phyloP scores from a whole-genome alignment of 2,888 invertebrate species.

The Tipula unca region DNA sequence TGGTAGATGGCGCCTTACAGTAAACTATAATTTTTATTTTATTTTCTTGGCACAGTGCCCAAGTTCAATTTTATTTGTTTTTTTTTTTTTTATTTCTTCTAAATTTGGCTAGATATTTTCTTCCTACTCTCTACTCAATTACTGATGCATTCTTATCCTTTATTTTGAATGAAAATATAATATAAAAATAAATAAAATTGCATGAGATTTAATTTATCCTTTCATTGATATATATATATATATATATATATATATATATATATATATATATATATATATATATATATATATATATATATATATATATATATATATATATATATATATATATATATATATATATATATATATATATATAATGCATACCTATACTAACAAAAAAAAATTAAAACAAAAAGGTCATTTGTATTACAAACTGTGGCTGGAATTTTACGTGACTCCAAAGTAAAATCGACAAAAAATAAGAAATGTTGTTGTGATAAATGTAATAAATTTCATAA shows the following conservation, averaged over 20 bases:
- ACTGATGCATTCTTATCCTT: neutral
- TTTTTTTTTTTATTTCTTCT: neutral
- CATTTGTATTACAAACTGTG: slow-evolving; percentile 50
- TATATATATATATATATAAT: too few relatives aligned
- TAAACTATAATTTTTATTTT: neutral
- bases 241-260: neutral
- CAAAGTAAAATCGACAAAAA: neutral
- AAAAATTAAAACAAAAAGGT: slow-evolving; percentile 36
- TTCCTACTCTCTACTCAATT: neutral
- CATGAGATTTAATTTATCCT: neutral
- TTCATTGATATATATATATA: neutral
- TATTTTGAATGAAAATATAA: neutral
- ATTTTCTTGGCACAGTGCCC: neutral
- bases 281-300: too few relatives aligned
- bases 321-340: too few relatives aligned
- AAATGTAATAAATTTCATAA: neutral
- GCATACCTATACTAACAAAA: neutral
- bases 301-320: too few relatives aligned
- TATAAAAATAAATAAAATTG: neutral
- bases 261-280: neutral
- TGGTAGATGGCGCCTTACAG: neutral
- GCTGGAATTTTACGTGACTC: slow-evolving; percentile 40
- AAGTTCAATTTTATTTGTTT: neutral
- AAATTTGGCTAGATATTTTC: neutral
- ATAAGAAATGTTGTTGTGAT: neutral